phyloP scores from a whole-genome alignment of 2,113 vertebrate genomes.

The Microtus pennsylvanicus region DNA sequence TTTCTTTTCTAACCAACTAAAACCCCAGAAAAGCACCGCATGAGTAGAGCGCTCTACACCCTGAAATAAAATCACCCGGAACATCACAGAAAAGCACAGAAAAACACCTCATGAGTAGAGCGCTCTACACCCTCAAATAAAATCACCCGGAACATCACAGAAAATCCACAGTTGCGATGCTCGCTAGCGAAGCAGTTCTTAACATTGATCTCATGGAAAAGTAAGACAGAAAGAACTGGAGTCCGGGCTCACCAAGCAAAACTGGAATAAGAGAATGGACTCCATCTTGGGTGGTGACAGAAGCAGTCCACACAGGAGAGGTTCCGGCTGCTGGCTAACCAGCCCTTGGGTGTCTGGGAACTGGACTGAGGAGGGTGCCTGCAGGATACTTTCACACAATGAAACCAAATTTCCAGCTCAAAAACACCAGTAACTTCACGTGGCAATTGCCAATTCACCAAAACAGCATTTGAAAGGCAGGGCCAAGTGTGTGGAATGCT shows the following conservation, averaged over 20 bases:
- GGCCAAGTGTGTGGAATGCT: slow-evolving; percentile 66
- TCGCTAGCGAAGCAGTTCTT: neutral
- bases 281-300: accelerated
- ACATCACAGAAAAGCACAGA: too few species aligned
- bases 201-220: neutral
- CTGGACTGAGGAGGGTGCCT: too few species aligned
- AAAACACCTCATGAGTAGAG: neutral
- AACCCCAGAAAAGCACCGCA: neutral
- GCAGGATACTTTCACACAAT: neutral
- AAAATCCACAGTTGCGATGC: neutral
- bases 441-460: slow-evolving; percentile 53
- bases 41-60: too few species aligned
- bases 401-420: slow-evolving; percentile 15
- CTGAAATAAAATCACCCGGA: too few species aligned
- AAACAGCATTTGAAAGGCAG: slow-evolving; percentile 31
- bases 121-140: neutral
- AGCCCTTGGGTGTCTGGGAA: neutral
- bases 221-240: neutral
- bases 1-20: neutral
- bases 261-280: neutral
- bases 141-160: neutral
- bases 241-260: neutral
- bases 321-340: neutral
- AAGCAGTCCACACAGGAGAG: neutral
- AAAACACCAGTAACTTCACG: slow-evolving; percentile 26